A percentile compares a stretch with the other conserved stretches of the same genome.
phyloP scores from a whole-genome alignment of 2,888 invertebrate genomes.

The Eutolmus rufibarbis region DNA sequence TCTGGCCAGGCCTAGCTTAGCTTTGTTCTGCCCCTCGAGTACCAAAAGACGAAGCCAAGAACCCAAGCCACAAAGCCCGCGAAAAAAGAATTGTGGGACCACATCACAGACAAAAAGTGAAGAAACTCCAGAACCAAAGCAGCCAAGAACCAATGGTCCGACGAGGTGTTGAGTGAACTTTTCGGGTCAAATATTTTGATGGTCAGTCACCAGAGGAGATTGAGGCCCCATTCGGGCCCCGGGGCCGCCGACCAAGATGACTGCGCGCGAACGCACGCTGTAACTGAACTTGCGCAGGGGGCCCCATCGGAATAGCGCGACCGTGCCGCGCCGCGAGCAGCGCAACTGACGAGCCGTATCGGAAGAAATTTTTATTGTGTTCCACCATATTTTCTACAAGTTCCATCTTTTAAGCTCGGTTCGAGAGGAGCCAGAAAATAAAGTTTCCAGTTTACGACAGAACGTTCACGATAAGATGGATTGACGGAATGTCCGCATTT shows the following conservation, averaged over 20 bases:
- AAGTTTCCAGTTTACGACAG: slow-evolving; percentile 24
- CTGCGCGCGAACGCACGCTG: background rate
- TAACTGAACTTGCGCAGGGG: background rate
- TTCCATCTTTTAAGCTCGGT: background rate
- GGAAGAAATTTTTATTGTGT: slow-evolving; percentile 18
- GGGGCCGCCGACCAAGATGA: background rate
- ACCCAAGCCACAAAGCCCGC: background rate
- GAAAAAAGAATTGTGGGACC: slow-evolving; percentile 24
- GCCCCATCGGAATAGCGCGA: background rate
- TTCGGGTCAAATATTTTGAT: slow-evolving; percentile 46
- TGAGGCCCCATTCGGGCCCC: background rate
- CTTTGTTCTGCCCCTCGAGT: background rate
- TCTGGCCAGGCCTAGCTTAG: slow-evolving; percentile 1
- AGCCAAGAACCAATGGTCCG: slow-evolving; percentile 10
- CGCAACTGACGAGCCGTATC: slow-evolving; percentile 13
- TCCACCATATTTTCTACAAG: background rate
- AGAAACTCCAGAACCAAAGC: background rate
- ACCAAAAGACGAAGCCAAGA: background rate
- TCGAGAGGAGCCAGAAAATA: slow-evolving; percentile 13
- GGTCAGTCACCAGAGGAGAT: slow-evolving; percentile 40
- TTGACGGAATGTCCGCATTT: slow-evolving; percentile 21
- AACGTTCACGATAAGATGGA: slow-evolving; percentile 1
- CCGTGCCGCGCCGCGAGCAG: background rate
- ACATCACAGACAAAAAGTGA: background rate
- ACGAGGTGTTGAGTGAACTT: slow-evolving; percentile 40